These are phyloP conservation scores for Heliothis virescens DNA, from an alignment of 1,140 invertebrate species.

Conservation along the genomic window DNA sequence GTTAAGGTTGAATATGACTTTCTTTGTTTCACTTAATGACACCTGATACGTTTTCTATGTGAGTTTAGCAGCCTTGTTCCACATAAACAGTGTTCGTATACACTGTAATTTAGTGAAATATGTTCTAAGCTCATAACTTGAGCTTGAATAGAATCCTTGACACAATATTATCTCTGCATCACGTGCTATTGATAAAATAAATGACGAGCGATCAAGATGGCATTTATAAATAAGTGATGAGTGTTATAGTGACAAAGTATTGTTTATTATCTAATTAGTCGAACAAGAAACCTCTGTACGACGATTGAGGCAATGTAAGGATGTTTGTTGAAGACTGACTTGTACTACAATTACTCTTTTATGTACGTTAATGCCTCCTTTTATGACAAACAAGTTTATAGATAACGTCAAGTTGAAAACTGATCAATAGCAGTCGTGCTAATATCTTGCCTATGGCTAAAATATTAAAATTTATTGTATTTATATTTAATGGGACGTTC, in stretches of 20 bases:
- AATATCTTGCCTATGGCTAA: no score
- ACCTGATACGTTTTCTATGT: slow-evolving; percentile 41
- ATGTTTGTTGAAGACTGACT: slow-evolving; percentile 4
- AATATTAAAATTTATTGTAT: no score
- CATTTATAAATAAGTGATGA: slow-evolving; percentile 21
- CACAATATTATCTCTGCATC: slow-evolving; percentile 47
- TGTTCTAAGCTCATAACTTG: slow-evolving; percentile 49
- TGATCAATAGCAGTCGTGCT: no score
- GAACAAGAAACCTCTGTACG: not conserved
- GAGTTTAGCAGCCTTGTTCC: slow-evolving; percentile 60
- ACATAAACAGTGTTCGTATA: slow-evolving; percentile 51
- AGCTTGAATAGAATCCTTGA: slow-evolving; percentile 52
- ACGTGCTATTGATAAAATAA: slow-evolving; percentile 45
- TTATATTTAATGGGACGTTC: no score
- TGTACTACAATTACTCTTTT: not conserved
- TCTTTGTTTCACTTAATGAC: slow-evolving; percentile 16
- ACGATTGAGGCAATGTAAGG: not conserved
- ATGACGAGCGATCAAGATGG: not conserved
- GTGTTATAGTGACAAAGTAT: not conserved
- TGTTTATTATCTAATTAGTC: slow-evolving; percentile 1
- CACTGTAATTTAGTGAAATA: slow-evolving; percentile 52
- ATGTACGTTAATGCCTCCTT: no score
- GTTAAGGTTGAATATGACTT: slow-evolving; percentile 18
- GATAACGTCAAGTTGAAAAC: no score
- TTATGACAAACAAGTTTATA: no score